Evolutionary conservation across 2,113 vertebrate species (phyloP).

Genomic region (Stegostoma tigrinum): DNA sequence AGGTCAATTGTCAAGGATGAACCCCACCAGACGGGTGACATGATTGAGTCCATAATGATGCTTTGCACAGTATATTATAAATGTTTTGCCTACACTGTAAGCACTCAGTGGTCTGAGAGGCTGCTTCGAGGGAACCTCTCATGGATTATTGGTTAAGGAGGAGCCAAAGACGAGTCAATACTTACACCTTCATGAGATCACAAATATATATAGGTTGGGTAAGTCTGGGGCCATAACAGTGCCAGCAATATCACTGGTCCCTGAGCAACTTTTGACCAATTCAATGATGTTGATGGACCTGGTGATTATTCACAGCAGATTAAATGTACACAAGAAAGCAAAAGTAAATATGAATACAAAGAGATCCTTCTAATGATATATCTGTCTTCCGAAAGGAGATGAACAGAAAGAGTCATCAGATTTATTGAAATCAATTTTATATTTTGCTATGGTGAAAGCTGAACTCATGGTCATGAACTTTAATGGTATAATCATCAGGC

Average conservation of each 20-base stretch:
- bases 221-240: too few species aligned
- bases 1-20: background rate
- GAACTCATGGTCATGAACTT: background rate
- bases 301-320: too few species aligned
- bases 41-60: background rate
- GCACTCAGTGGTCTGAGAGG: background rate
- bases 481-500: background rate
- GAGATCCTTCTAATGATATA: too few species aligned
- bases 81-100: background rate
- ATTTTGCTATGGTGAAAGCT: background rate
- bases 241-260: too few species aligned
- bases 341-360: too few species aligned
- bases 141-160: background rate
- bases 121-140: background rate
- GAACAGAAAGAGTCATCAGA: background rate
- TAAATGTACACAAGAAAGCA: too few species aligned
- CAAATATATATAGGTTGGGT: background rate
- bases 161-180: background rate
- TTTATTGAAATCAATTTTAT: background rate
- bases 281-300: too few species aligned
- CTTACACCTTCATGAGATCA: background rate
- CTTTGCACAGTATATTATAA: background rate
- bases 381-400: too few species aligned
- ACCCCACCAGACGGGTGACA: background rate
- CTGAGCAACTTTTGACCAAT: too few species aligned